Base-by-base conservation (phyloP, 2,888 invertebrate species). In the Zootermopsis nevadensis region DNA sequence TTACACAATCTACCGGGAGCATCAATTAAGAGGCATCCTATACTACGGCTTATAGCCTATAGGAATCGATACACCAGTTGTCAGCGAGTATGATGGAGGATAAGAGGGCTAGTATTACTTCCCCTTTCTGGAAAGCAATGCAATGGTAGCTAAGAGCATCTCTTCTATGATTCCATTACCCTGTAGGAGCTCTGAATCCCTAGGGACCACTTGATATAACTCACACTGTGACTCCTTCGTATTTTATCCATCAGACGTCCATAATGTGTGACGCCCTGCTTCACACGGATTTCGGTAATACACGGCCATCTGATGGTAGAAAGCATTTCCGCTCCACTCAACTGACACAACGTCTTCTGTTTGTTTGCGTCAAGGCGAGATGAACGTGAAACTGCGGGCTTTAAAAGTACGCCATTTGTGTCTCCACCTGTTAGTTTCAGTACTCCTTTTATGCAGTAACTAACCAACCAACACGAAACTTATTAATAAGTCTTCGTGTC, bases 91-190 rank as follows among this genome's bases (percentile, higher is more conserved):
- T 69, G 69, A 69, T 69, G 69, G 22, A 69, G 69, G 31, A 69
- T 33, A 33, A 69, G 33, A 69, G 69, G 33, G 69, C 4, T 6
- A 30, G 33, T 22, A 31, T 33, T 33, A 31, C 15, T 31, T 69
- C 31, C 66, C 66, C 7, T 33, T 31, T 6, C 69, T 69, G 31
- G 69, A 33, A 69, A 69, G 69, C 69, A 69, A 69, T 33, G 69
- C 69, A 69, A 19, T 31, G 69, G 69, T 69, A 19, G 69, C 69
- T 69, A 69, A 69, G 69, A 69, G 69, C 69, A 69, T 69, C 69
- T 15, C 31, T 31, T 7, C 69, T 31, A 69, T 3, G 69, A 69
- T 69, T 69, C 69, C 69, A 69, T 69, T 69, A 69, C 33, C 69
- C 69, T 69, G 69, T 33, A 24, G 31, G 69, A 31, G 69, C 10